Base-by-base conservation (phyloP, 2,113 vertebrate genomes). In the Megaceryle torquata region DNA sequence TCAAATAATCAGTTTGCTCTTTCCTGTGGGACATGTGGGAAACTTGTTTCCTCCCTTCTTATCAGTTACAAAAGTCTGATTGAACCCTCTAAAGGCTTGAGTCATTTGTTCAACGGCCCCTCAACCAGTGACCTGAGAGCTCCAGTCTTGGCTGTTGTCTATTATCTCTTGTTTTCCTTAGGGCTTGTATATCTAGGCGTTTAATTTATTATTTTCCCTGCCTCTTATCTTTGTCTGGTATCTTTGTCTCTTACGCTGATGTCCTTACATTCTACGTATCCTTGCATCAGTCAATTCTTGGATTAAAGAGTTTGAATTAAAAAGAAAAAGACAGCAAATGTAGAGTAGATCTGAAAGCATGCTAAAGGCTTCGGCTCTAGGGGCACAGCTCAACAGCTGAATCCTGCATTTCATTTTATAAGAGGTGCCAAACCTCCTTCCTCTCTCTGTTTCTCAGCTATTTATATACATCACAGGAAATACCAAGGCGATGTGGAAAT, bases 151-250 rank as follows among this genome's bases (percentile, higher is more conserved):
- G 13, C 56, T 60, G 37, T 21, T 78, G 60, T 88, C 28, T 93
- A 4, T 91, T 86, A 75, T 91, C 76, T 86, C 53, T 64, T 79
- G 14, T 96, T 94, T 90, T 91, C 82, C 72, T 86, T 59, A 71
- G 35, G 80, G 69, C 8, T 81, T 91, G 33, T 88, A 24, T 51
- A 92, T 75, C 70, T 88, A 68, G 25, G 48, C 86, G 35, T 91
- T 95, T 51, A 92, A 93, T 89, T 88, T 86, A 75, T 86, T 88
- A 61, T 85, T 86, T 97, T 89, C 41, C 16, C 39, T 56, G 29
- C 16, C 39, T 95, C 51, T 93, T 97, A 92, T 91, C 94, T 86
- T 78, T 68, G 11, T n/a, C 72, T 88, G 17, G 86, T 93, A 60
- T 84, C 88, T 89, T 81, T 75, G 31, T 51, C 56, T 86, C 86